These are phyloP conservation scores for Aphelocoma californica DNA, from an alignment of 2,797 vertebrate genomes.

Conservation along the genomic window DNA sequence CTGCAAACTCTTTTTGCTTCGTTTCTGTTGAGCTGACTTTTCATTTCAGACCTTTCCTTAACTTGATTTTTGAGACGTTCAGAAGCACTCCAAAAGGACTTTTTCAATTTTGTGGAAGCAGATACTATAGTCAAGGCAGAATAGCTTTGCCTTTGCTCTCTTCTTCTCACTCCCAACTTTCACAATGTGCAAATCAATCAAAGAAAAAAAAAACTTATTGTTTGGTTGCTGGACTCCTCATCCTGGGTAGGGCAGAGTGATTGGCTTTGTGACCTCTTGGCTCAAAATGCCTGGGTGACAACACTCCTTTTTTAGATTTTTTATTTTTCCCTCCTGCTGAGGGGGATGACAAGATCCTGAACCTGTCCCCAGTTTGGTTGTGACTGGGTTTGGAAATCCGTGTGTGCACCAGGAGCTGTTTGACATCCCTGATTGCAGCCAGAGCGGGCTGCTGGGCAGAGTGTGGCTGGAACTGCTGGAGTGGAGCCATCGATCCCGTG, in stretches of 20 bases:
- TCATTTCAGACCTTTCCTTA: slow-evolving; percentile 60
- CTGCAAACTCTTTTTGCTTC: not conserved
- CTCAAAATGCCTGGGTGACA: not conserved
- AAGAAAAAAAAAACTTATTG: not conserved
- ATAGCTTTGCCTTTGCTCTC: slow-evolving; percentile 46
- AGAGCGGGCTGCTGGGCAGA: not conserved
- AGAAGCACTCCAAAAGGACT: slow-evolving; percentile 5
- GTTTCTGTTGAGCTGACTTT: slow-evolving; percentile 45
- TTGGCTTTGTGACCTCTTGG: slow-evolving; percentile 39
- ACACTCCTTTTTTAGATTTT: not conserved
- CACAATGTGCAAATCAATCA: slow-evolving; percentile 60
- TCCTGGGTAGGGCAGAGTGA: not conserved
- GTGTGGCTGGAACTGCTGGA: not conserved
- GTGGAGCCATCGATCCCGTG: not conserved
- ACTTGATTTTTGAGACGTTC: slow-evolving; percentile 38
- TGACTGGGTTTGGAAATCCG: not conserved
- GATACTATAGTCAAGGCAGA: slow-evolving; percentile 40
- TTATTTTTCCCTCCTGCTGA: not conserved
- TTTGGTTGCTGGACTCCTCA: slow-evolving; percentile 13
- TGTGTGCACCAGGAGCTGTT: not conserved
- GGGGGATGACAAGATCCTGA: not conserved
- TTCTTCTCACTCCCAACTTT: slow-evolving; percentile 16
- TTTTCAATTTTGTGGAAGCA: slow-evolving; percentile 42
- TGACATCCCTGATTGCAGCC: not conserved
- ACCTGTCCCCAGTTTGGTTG: not conserved